Evolutionary conservation across 2,888 invertebrate species (phyloP).

Genomic region (Smittia sp.): DNA sequence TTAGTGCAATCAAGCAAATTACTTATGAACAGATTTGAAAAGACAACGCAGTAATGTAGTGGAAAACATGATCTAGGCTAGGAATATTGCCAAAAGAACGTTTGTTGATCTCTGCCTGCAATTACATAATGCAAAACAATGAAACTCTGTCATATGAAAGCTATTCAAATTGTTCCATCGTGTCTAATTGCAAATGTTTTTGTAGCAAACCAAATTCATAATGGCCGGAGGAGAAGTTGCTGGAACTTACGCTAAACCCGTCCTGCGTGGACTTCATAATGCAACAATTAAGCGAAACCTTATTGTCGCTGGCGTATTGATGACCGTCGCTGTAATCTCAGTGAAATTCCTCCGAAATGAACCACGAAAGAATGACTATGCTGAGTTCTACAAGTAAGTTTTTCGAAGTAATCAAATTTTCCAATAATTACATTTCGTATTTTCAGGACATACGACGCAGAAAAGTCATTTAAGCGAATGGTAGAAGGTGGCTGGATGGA

Average conservation of each 20-base stretch:
- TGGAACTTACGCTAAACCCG: constrained; percentile 58
- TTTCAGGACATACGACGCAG: constrained; percentile 51
- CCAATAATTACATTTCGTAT: no score
- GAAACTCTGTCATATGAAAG: no score
- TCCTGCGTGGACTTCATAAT: constrained; percentile 67
- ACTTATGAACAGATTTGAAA: no score
- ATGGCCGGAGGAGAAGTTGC: constrained; percentile 42
- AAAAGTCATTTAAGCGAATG: constrained; percentile 53
- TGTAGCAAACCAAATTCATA: constrained; percentile 8
- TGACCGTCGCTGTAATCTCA: constrained; percentile 52
- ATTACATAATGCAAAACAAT: no score
- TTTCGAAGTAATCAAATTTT: neutral
- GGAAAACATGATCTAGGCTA: no score
- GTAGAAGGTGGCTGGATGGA: constrained; percentile 52
- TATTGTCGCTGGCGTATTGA: constrained; percentile 54
- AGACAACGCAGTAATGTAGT: no score
- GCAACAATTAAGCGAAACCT: constrained; percentile 61
- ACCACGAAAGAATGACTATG: constrained; percentile 61
- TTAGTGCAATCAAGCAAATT: no score
- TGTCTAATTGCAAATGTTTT: no score
- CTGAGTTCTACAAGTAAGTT: constrained; percentile 73
- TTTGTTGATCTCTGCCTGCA: no score
- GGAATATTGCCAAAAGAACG: no score
- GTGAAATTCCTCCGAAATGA: constrained; percentile 57
- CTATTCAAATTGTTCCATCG: no score